Base-by-base conservation (phyloP, 2,888 invertebrate genomes). In the Exephanes ischioxanthus region DNA sequence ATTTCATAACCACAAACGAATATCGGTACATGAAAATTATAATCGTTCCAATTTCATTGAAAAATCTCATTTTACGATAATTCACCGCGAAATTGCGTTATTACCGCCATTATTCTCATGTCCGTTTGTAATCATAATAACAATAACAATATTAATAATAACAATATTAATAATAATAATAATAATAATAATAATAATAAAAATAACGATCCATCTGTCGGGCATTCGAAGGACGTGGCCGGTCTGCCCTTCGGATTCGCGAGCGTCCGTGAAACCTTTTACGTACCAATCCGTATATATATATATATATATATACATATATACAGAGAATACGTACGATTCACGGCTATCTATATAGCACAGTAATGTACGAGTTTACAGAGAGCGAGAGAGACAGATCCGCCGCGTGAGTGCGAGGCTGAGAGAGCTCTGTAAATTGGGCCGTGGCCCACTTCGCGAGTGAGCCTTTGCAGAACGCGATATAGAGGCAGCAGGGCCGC, bases 371-470 rank as follows among this genome's bases (percentile, higher is more conserved):
- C 68, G 67, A 41, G 67, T 67, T 41, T 53, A 22, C 67, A 58
- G 61, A 53, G 45, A 63, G 55, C 70, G 51, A 53, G 37, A 22
- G 61, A 41, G 33, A 63, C 48, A 71, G 51, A 53, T 58, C n/a
- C 22, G n/a, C 82, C 61, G 78, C 89, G 90, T 78, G 81, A 72
- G 86, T 75, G 73, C 80, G 86, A 90, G 90, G 90, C 84, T 89
- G 88, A 88, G 89, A 89, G 91, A 92, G 90, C 90, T 89, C 89
- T 90, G 91, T 90, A 92, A 93, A 93, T 93, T 93, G 91, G 93
- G 92, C 92, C 93, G 92, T 93, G 93, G 93, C 93, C 93, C 93
- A 93, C 92, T 93, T 93, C 51, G 77, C 82, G 83, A 86, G 84
- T 87, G 85, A 84, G 81, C 83, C 83, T 72, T 80, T 77, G 87